Evolutionary conservation across 1,140 invertebrate genomes (phyloP), one percentile per base, ranked within the genome.

Genomic region (Micrasema minimum): DNA sequence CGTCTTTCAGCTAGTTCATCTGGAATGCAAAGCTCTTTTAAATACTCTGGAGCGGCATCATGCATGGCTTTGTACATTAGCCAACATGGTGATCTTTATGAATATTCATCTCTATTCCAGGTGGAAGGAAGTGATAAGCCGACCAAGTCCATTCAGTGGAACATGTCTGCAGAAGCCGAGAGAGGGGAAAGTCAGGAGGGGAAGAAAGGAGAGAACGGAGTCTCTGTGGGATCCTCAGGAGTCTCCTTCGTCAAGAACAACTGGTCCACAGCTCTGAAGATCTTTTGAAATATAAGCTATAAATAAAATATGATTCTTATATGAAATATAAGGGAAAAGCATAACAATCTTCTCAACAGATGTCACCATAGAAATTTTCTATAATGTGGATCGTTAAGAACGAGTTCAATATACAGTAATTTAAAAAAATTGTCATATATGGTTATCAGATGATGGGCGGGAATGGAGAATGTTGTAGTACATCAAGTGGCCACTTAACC

Each of bases 251-350:
- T 71, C 48, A 74, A 69, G 71, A 66, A 76, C 22, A 71, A 79
- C 50, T 79, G 80, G 79, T 76, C 80, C 38, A 76, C 79, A 9
- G 76, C 71, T 0, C 37, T 77, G 1, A 83, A 81, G 43, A 78
- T 82, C 37, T 38, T 38, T 5, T 6, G 37, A 6, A 38, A 38
- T 5, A 38, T 38, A 38, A 6, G 11, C 37, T 41, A 11, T 11
- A 1, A 41, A 41, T 41, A 5, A 38, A 11, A 5, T 5, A 11
- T 41, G 10, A 41, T 2, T 41, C 1, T 5, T 11, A 5, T 5
- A 2, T 41, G 38, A 41, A 41, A n/a, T 9, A 5, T 41, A 41
- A 2, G 10, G 5, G 10, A 41, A n/a, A 2, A 2, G 38, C n/a
- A 41, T 41, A 11, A 11, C 38, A n/a, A 41, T 41, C 10, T 41